These are phyloP conservation scores for Dynastes hyllus DNA, from an alignment of 2,888 invertebrate genomes.

Conservation along the genomic window DNA sequence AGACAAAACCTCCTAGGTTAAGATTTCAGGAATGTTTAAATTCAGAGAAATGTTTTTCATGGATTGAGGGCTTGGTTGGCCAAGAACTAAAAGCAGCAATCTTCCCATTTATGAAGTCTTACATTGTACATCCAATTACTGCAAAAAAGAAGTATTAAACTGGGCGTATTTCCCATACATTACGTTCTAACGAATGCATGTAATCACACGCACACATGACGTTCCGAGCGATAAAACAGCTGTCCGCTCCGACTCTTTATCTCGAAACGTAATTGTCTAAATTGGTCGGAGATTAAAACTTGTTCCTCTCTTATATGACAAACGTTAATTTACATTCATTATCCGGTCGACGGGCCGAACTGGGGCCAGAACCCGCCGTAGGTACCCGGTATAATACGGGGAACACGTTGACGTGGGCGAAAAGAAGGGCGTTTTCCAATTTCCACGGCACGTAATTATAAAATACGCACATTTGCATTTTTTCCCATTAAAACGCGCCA, in stretches of 20 bases:
- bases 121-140: too few species aligned
- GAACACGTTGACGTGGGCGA: background rate
- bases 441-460: slow-evolving; percentile 33
- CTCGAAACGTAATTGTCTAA: slow-evolving; percentile 43
- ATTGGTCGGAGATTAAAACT: slow-evolving; percentile 43
- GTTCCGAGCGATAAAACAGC: slow-evolving; percentile 40
- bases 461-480: slow-evolving; percentile 42
- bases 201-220: slow-evolving; percentile 39
- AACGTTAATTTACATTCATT: slow-evolving; percentile 45
- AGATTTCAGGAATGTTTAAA: too few species aligned
- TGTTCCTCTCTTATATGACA: slow-evolving; percentile 36
- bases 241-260: slow-evolving; percentile 33
- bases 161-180: background rate
- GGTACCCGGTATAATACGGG: background rate
- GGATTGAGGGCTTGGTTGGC: too few species aligned
- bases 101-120: too few species aligned
- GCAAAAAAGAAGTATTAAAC: too few species aligned
- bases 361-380: background rate
- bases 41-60: too few species aligned
- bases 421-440: slow-evolving; percentile 21
- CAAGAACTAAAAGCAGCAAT: too few species aligned
- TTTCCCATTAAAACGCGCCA: slow-evolving; percentile 34
- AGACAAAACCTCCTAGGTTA: too few species aligned
- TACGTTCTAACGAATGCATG: background rate
- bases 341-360: slow-evolving; percentile 24